A percentile compares a stretch with the other conserved stretches of the same genome.
These are phyloP conservation scores for Marcusenius ussheri DNA, from an alignment of 2,113 vertebrate species.

Conservation along the genomic window DNA sequence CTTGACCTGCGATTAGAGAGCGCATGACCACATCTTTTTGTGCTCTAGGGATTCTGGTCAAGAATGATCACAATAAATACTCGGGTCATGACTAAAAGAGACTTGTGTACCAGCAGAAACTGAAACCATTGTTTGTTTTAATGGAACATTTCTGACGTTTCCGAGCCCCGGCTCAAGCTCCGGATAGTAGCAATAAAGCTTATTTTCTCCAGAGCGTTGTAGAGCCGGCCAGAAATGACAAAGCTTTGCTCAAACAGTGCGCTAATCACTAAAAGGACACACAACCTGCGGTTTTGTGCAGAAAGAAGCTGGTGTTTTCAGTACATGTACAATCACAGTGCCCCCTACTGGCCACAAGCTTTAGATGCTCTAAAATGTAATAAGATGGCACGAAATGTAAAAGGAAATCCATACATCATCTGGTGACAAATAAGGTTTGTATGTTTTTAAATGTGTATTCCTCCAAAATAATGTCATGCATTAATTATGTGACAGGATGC, in stretches of 20 bases:
- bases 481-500: background rate
- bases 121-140: conserved; percentile 3
- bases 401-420: background rate
- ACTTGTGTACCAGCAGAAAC: background rate
- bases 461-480: background rate
- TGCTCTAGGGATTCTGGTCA: conserved; percentile 8
- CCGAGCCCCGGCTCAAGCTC: background rate
- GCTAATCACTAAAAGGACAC: conserved; percentile 7
- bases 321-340: background rate
- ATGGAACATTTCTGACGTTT: conserved; percentile 16
- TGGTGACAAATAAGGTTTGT: background rate
- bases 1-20: background rate
- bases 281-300: background rate
- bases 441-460: background rate
- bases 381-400: background rate
- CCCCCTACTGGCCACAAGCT: conserved; percentile 7
- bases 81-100: background rate
- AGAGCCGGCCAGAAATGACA: background rate
- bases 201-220: conserved; percentile 6
- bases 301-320: background rate
- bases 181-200: conserved; percentile 10
- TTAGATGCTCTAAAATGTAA: background rate
- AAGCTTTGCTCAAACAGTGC: conserved; percentile 12
- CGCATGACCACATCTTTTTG: background rate
- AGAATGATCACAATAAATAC: background rate